Conservation (phyloP, 2,113 vertebrate genomes). For the Nannobrachium achirus region DNA sequence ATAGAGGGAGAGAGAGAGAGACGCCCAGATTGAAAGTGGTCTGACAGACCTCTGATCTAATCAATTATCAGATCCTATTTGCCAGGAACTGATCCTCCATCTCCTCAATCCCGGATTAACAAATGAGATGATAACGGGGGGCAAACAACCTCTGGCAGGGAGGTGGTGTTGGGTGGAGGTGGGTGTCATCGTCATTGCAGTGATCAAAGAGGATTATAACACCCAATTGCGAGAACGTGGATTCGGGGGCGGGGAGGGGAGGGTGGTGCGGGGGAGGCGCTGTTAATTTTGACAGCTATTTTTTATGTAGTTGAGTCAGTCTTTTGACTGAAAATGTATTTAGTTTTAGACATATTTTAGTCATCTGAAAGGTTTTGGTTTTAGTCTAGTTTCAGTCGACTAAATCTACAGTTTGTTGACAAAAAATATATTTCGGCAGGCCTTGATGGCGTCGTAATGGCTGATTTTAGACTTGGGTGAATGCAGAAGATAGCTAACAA, state of each 20-base stretch:
- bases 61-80: constrained; percentile 64
- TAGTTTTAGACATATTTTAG: no score
- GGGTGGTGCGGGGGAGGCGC: constrained; percentile 10
- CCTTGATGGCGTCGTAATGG: no score
- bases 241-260: constrained; percentile 32
- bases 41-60: constrained; percentile 41
- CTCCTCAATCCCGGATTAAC: constrained; percentile 36
- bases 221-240: constrained; percentile 59
- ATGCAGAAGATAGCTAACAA: no score
- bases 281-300: no score
- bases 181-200: constrained; percentile 2
- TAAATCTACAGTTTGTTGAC: no score
- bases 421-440: no score
- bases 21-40: constrained; percentile 9
- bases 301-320: no score
- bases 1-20: constrained; percentile 1
- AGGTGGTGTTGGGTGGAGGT: neutral
- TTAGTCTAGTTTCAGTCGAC: no score
- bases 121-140: constrained; percentile 69
- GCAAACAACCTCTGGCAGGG: constrained; percentile 42
- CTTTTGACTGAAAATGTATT: no score
- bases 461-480: no score
- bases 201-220: constrained; percentile 69
- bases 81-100: constrained; percentile 14
- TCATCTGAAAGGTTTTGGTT: no score